Evolutionary conservation across 92 coral and sea anemone species (phyloP), one percentile per base, ranked within the genome.

Genomic region (Meandrina meandrites): DNA sequence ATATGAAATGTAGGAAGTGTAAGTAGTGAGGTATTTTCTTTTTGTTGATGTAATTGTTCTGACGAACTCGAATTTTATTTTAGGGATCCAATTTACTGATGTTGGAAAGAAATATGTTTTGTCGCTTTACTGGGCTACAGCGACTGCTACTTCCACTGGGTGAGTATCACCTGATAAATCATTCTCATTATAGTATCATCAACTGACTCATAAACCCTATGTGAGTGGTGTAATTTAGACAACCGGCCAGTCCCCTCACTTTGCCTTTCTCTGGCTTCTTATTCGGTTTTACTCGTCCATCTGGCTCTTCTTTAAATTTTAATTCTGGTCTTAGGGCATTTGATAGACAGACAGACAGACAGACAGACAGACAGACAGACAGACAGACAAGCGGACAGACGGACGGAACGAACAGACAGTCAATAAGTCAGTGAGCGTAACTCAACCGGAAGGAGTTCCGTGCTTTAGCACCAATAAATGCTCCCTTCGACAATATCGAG

Each of bases 91-190:
- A 13, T 62, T 76, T 24, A 78, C 78, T 14, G 45, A 68, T 69
- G 84, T 90, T 62, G 51, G 84, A 87, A 86, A 86, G 78, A 93
- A 86, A 82, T 94, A 94, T 68, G 81, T 91, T 30, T 17, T 85
- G 53, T 86, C 94, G 9, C 80, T 94, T 12, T 94, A 94, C 88
- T 94, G 98, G 98, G 98, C 98, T 0, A 91, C 98, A 9, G 98
- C 98, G 27, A 94, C 98, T 0, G 96, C 96, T 27, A 93, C 98
- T 7, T 93, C 96, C 1, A 94, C 98, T 24, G 98, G 98, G 98
- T 94, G 36, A 89, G 96, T 32, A 31, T 66, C 3, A 66, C 16
- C 11, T 22, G 69, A 62, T 8, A 57, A 57, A 57, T 57, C 22
- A 57, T 57, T 56, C 62, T 1, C 21, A 56, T 12, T 48, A 48